A percentile compares a stretch with the other conserved stretches of the same genome.
These are phyloP conservation scores for Alces alces DNA, from an alignment of 2,113 vertebrate genomes.

Conservation along the genomic window DNA sequence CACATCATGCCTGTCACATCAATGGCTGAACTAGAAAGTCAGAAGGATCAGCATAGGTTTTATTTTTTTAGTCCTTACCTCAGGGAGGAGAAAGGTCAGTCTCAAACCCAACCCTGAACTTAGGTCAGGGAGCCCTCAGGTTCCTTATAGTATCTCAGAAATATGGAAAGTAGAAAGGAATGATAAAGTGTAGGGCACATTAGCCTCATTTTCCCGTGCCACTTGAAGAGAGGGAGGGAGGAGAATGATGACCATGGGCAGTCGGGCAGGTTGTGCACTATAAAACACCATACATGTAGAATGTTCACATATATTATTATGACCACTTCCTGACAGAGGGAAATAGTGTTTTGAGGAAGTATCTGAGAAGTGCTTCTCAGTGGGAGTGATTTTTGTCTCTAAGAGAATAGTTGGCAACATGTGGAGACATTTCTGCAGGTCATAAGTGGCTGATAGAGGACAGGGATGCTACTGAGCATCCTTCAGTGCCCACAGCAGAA, in stretches of 20 bases:
- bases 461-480: neutral
- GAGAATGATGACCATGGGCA: neutral
- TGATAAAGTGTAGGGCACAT: neutral
- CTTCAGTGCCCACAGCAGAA: too few relatives aligned
- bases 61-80: conserved; percentile 24
- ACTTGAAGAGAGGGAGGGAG: neutral
- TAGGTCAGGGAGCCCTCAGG: neutral
- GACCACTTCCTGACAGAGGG: neutral
- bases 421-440: neutral
- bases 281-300: neutral
- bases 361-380: neutral
- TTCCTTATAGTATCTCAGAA: neutral
- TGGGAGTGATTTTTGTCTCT: neutral
- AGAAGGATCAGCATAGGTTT: conserved; percentile 20
- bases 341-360: neutral
- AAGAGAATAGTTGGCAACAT: neutral
- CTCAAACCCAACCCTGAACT: neutral
- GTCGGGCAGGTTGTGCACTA: neutral
- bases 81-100: neutral
- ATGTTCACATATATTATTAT: neutral
- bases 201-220: neutral
- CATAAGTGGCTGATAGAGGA: neutral
- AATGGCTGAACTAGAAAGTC: neutral
- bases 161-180: neutral
- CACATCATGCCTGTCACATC: neutral